Evolutionary conservation across 2,113 vertebrate species (phyloP), one percentile per base, ranked within the genome.

Genomic region (Aldabrachelys gigantea): DNA sequence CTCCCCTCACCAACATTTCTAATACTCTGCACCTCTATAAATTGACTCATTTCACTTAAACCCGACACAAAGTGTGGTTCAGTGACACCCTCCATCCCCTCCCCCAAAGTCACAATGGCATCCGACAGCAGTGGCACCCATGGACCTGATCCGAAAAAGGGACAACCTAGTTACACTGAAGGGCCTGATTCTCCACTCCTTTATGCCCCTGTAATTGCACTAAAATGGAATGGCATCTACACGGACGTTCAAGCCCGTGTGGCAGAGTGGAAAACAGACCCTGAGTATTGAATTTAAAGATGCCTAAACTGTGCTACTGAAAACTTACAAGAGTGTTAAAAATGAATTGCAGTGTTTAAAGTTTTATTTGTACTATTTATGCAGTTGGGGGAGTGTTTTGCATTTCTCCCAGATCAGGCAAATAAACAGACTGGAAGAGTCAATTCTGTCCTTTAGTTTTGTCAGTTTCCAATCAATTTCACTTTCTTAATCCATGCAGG

Each of bases 401-500:
- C 0, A 0, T 80, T 76, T 53, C 52, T 76, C 72, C 9, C 0
- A 44, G 38, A 81, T 50, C 87, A 83, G 88, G 89, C 94, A 95
- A 94, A 95, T 88, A 44, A 72, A 92, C 0, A 91, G 97, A 92
- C 89, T 0, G 8, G 88, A 69, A 84, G 89, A 92, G 95, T 95
- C 93, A 76, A 89, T 97, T 96, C 35, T 92, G 88, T 85, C 81
- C 93, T 94, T 94, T 84, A 62, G 38, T 78, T 57, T 88, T 92
- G 93, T 80, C 69, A 22, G 82, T 16, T 62, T 80, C 87, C 56
- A 91, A 96, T 95, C 94, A 96, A 95, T 88, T 85, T 91, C 53
- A 29, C 91, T 79, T 85, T 69, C 90, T 89, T 90, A 94, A 97
- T 90, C 80, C 85, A 65, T 89, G 96, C 82, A 95, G 84, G 93